Evolutionary conservation across 2,797 vertebrate species (phyloP).

Genomic region (Crenichthys baileyi): DNA sequence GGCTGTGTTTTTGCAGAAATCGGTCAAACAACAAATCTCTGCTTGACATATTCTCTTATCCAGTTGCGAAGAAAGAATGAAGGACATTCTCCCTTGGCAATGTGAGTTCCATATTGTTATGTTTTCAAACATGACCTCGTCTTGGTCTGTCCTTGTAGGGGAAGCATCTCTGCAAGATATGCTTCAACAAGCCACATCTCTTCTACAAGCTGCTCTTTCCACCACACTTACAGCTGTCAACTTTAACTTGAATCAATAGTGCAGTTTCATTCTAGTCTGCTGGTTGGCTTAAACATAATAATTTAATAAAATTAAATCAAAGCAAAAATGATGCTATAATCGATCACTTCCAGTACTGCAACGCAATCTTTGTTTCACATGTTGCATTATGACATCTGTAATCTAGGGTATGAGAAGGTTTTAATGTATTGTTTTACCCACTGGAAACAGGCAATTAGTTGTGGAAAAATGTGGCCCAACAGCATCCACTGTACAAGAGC

Average conservation of each 20-base stretch:
- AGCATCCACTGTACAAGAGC: not conserved
- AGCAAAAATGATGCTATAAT: not conserved
- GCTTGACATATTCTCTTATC: not conserved
- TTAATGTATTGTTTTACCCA: not conserved
- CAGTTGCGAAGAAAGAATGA: not conserved
- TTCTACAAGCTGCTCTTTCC: not conserved
- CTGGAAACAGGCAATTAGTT: not conserved
- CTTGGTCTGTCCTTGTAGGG: not conserved
- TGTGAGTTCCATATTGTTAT: not conserved
- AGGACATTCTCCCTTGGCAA: not conserved
- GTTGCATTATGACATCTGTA: not conserved
- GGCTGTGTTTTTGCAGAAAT: not conserved
- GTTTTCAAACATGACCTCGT: not conserved
- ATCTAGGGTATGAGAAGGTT: not conserved
- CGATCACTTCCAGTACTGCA: not conserved
- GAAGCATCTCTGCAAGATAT: slow-evolving; percentile 1
- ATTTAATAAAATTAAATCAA: not conserved
- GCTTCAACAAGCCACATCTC: not conserved
- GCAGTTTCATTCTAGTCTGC: not conserved
- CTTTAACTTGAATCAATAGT: not conserved
- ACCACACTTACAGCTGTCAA: not conserved
- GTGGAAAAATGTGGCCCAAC: not conserved
- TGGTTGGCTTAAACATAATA: not conserved
- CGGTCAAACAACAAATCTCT: not conserved
- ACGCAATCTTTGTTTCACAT: not conserved